Base-by-base conservation (phyloP, 2,113 vertebrate species). In the Lasiurus cinereus region DNA sequence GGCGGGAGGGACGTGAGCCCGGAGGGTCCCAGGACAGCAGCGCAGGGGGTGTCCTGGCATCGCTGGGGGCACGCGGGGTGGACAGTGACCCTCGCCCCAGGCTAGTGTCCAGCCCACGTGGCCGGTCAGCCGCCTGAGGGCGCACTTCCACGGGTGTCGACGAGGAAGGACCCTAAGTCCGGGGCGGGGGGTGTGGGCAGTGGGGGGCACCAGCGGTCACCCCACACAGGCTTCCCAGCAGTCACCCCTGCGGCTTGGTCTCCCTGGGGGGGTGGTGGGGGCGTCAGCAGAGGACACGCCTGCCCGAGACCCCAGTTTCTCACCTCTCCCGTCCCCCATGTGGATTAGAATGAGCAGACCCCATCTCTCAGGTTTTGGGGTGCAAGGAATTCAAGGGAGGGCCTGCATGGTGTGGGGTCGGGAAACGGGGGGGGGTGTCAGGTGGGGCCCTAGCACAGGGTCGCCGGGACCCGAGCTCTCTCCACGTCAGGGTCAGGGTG, bases 21-120 rank as follows among this genome's bases (percentile, higher is more conserved):
- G 69, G 88, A 83, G 59, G 67, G 27, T 43, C 80, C 77, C 7
- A 1, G 72, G 66, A 72, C 85, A 78, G 86, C 85, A 66, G 80
- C 64, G 11, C 8, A 15, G 6, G n/a, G 82, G 50, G 54, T 5
- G 4, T 48, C 89, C 95, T 59, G 72, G 77, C 1, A 0, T 22
- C 7, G 0, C 0, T 1, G 4, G 43, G 27, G 64, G 33, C n/a
- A 31, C 11, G 0, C 1, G 1, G 69, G 70, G 70, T 31, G 19
- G 50, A 22, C 9, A 6, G 69, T 27, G 33, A 43, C 36, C 48
- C 69, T 36, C 24, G 43, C 50, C 56, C 67, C 88, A 52, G 62
- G 70, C 74, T 12, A 18, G 19, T 0, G 82, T 59, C 88, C 36
- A 83, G 84, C 64, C 76, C 10, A 3, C 27, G 9, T 24, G 86